Evolutionary conservation across 1,140 invertebrate species (phyloP), one percentile per base, ranked within the genome.

Genomic region (Cotesia glomerata): DNA sequence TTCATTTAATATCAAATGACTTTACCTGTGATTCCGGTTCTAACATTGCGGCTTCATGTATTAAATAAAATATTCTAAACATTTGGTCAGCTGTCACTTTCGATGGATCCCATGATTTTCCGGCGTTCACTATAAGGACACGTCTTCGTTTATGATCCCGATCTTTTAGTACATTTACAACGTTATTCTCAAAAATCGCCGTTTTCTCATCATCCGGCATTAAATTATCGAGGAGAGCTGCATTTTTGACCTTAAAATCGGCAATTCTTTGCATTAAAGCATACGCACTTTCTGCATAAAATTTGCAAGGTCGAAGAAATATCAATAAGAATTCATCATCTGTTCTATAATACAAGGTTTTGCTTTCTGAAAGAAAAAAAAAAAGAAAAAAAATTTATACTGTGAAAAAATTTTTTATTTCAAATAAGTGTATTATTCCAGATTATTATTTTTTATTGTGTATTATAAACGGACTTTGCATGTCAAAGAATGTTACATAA

Each of bases 301-400:
- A 95, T 82, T 95, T 94, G 81, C 92, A 93, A 36, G 93, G 92
- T 49, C 94, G 88, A 13, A 95, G 84, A 78, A 94, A 94, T 34
- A 93, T 92, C 18, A 90, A 87, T 0, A 95, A 86, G 34, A 93
- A 90, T 2, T 93, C 92, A 75, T 95, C 93, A 71, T 93, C 92
- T 35, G 92, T 91, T 62, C 87, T 88, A 71, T 87, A 94, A 72
- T 90, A 84, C 39, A 94, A 71, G 11, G 90, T 90, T 69, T 89
- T 87, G 74, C 91, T 89, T 77, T 79, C 88, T 89, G 85, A 3
- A 78, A 81, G 8, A 65, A 14, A 71, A 73, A 73, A 51, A 32
- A 66, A 14, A 58, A n/a, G n/a, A n/a, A 26, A 26, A 2, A 26
- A 26, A 26, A 26, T 26, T 26, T 26, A 26, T 26, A 26, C 0